Evolutionary conservation across 2,888 invertebrate species (phyloP), one percentile per base, ranked within the genome.

Genomic region (Auanema sp.): DNA sequence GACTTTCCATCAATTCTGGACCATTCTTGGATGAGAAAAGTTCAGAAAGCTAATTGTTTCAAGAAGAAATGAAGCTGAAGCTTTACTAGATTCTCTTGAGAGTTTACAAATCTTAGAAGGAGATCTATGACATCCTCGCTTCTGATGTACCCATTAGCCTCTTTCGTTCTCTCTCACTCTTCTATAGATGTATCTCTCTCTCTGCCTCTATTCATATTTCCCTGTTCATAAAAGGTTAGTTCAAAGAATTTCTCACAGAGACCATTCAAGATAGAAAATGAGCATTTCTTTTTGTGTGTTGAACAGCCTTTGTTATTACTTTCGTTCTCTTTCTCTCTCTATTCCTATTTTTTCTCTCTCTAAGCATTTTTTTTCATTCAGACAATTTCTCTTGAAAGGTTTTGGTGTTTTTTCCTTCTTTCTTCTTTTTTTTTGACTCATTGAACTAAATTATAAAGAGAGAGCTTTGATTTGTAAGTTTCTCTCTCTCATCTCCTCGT

Each of bases 151-250:
- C 18, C 83, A 85, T 41, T 60, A 86, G 68, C 83, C 14, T 50
- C 40, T 41, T 6, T 18, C 23, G 12, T 40, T 24, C 61, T 33
- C 47, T 47, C 58, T 60, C 55, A 41, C 47, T 55, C 60, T 18
- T 40, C 42, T 42, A 42, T 23, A 2, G 3, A 5, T 23, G 8
- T 23, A 5, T 52, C 52, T 52, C 52, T 23, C 52, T 23, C 23
- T 23, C 87, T 12, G 88, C 88, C 44, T 87, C 86, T 23, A 89
- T 89, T 0, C 85, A 89, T 84, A 5, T 21, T 47, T 21, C 10
- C 47, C 10, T 10, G 16, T 10, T 47, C 10, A 18, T 47, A 47
- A 33, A 33, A 33, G 33, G 33, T 33, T 33, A 33, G 8, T 33
- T 33, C 33, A 33, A 33, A 33, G 4, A 33, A 33, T 33, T 33